Evolutionary conservation across 2,888 invertebrate genomes (phyloP).

Genomic region (Polydesmus complanatus): DNA sequence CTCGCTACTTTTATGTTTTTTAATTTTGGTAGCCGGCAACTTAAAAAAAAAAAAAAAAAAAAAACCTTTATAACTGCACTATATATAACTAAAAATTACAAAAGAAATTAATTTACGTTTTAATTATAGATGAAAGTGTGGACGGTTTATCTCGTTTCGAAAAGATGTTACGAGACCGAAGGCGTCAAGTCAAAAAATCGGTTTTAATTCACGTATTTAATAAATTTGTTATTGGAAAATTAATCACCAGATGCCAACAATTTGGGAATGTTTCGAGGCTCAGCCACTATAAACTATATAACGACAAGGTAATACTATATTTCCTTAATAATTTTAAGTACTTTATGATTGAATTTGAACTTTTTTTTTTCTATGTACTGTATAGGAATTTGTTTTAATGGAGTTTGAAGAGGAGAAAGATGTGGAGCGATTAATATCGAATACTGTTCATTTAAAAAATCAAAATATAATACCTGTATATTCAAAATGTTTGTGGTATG

Average conservation of each 20-base stretch:
- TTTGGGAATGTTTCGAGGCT: constrained; percentile 49
- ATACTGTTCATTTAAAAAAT: constrained; percentile 44
- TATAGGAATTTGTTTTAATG: constrained; percentile 57
- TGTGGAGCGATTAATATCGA: constrained; percentile 41
- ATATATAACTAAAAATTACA: too few relatives aligned
- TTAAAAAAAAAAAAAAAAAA: too few relatives aligned
- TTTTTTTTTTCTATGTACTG: background rate
- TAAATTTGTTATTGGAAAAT: constrained; percentile 48
- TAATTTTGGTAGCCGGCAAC: too few relatives aligned
- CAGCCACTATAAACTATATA: constrained; percentile 44
- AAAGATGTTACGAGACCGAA: constrained; percentile 44
- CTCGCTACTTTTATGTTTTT: too few relatives aligned
- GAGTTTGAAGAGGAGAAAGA: constrained; percentile 48
- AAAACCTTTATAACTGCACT: too few relatives aligned
- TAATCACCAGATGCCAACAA: constrained; percentile 52
- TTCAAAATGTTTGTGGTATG: constrained; percentile 61
- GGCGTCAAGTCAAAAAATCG: constrained; percentile 51
- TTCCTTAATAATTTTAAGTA: background rate
- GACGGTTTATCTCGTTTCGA: constrained; percentile 36
- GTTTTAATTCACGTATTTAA: constrained; percentile 63
- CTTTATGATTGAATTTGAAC: constrained; percentile 19
- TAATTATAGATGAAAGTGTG: background rate
- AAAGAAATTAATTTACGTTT: too few relatives aligned
- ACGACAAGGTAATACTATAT: constrained; percentile 22
- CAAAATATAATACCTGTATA: constrained; percentile 46